Percentiles rank a stretch among this genome's conserved stretches.
These are phyloP conservation scores for Oscheius sp. DNA, from an alignment of 2,888 invertebrate genomes.

Conservation along the genomic window DNA sequence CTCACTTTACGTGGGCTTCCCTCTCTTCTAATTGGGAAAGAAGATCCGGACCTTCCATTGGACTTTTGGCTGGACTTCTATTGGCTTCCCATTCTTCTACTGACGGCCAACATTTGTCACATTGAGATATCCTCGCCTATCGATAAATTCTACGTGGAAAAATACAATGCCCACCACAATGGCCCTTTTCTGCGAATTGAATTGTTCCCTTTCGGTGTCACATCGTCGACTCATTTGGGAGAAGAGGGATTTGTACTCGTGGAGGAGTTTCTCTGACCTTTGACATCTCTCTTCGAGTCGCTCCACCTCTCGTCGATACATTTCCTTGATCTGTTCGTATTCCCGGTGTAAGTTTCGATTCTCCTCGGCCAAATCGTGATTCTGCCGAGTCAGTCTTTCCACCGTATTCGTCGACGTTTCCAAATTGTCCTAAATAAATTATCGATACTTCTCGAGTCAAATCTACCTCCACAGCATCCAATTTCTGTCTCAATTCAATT, in stretches of 20 bases:
- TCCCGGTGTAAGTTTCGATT: constrained; percentile 80
- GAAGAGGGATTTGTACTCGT: constrained; percentile 66
- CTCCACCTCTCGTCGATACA: constrained; percentile 82
- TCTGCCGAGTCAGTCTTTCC: constrained; percentile 73
- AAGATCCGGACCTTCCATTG: constrained; percentile 45
- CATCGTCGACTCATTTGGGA: constrained; percentile 59
- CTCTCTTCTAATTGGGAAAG: constrained; percentile 57
- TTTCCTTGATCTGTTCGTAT: constrained; percentile 78
- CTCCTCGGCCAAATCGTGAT: constrained; percentile 83
- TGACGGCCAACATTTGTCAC: constrained; percentile 54
- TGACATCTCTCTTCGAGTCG: constrained; percentile 72
- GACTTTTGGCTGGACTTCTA: constrained; percentile 44
- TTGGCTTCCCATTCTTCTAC: constrained; percentile 60
- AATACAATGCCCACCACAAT: constrained; percentile 56
- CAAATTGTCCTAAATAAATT: constrained; percentile 44
- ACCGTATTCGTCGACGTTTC: constrained; percentile 49
- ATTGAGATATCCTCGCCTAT: constrained; percentile 53
- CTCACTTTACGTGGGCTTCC: constrained; percentile 76
- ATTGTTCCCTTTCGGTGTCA: constrained; percentile 60
- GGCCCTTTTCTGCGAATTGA: constrained; percentile 60
- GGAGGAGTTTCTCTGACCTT: constrained; percentile 72
- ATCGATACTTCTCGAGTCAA: background rate
- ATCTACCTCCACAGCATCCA: constrained; percentile 73
- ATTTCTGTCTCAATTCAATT: constrained; percentile 77
- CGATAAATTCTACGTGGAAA: background rate